Base-by-base conservation (phyloP, 2,888 invertebrate species). In the Aelia acuminata region DNA sequence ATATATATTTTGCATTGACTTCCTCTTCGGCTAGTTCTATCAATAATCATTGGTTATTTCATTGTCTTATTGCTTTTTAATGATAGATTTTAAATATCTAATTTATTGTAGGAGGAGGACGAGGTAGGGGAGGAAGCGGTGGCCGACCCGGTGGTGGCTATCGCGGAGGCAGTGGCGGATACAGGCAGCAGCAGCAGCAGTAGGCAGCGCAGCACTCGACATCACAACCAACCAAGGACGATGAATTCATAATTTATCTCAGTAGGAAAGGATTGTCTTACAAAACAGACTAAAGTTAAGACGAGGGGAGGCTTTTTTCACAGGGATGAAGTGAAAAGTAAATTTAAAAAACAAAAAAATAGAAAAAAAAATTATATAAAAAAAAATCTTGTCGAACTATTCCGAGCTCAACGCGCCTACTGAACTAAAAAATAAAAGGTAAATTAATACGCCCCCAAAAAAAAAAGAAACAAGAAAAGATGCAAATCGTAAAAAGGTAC, bases 161-260 rank as follows among this genome's bases (percentile, higher is more conserved):
- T 80, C 90, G 91, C 11, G 91, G 91, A 85, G 91, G 92, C 80
- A 89, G 92, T 92, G 87, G 86, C 15, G 84, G 91, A 91, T 87
- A 49, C 90, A 92, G 91, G 48, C 84, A 85, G 57, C 84, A 92
- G 91, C 84, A 92, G 91, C 88, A 89, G 87, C 48, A 88, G 49
- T 53, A 70, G 75, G 63, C 39, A 35, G 2, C 11, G 35, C 22
- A 47, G 13, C 31, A n/a, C 26, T 35, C 3, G 35, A 35, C 63
- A 70, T 70, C 63, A 70, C 88, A 85, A 89, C 86, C 88, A 85
- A 80, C 53, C 87, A 88, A 84, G 49, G 75, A 84, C 49, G 48
- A 89, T 84, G 39, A 63, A 84, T 75, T 53, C 88, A 85, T 84
- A 63, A 43, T 53, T 57, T 84, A 84, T 49, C 22, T 47, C 43